A percentile compares a stretch with the other conserved stretches of the same genome.
phyloP scores from a whole-genome alignment of 2,113 vertebrate genomes.

The Caranx melampygus region DNA sequence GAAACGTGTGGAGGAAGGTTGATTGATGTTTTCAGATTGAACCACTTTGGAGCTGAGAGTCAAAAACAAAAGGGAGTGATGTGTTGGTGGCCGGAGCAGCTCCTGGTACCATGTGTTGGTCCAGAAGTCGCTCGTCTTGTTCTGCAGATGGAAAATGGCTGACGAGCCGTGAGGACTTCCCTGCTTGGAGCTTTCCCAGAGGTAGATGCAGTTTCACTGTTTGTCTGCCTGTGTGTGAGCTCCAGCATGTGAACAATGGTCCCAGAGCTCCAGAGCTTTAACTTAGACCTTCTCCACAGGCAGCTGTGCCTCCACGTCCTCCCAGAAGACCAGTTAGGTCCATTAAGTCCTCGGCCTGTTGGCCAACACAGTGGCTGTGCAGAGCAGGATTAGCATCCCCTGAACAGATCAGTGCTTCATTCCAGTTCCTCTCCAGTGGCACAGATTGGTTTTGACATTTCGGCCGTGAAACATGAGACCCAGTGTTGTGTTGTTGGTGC shows the following conservation, averaged over 20 bases:
- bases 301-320: background rate
- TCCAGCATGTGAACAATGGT: background rate
- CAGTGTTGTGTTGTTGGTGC: background rate
- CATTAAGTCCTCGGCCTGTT: conserved; percentile 9
- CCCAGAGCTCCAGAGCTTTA: background rate
- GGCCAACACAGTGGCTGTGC: conserved; percentile 10
- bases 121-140: background rate
- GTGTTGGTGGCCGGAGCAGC: background rate
- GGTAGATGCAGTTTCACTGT: background rate
- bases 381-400: conserved; percentile 30
- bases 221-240: background rate
- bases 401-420: conserved; percentile 11
- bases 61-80: no score
- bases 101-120: background rate
- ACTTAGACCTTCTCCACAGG: background rate
- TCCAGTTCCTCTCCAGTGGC: conserved; percentile 16
- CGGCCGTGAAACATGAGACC: conserved; percentile 21
- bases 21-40: no score
- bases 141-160: background rate
- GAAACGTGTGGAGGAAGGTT: no score
- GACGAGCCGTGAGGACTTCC: background rate
- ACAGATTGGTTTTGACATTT: conserved; percentile 47
- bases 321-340: background rate
- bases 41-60: no score
- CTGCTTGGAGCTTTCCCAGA: background rate